Evolutionary conservation across 2,888 invertebrate genomes (phyloP), one percentile per base, ranked within the genome.

Genomic region (Lordiphosa andalusiaca): DNA sequence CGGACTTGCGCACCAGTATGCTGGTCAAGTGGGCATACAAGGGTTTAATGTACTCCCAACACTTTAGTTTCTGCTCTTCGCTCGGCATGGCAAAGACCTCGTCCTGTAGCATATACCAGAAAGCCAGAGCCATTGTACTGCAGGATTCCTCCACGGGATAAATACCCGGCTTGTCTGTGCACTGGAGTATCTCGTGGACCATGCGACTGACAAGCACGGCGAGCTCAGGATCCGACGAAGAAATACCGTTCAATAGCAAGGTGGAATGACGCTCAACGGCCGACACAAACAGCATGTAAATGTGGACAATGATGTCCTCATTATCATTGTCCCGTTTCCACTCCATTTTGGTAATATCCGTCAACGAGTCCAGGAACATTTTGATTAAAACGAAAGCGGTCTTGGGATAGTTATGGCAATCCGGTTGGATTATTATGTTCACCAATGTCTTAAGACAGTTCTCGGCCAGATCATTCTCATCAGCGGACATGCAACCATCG

Each of bases 61-160:
- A 88, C 54, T 88, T 87, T 6, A 71, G 73, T 53, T 87, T 86
- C 21, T 87, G 80, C 41, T 88, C 86, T 19, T 83, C 84, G 16
- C 76, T 70, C 21, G 69, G 81, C 80, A 89, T 85, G 33, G 88
- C 86, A 54, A 89, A 86, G 4, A 89, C 88, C 75, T 89, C 89
- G 61, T 89, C 89, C 47, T 98, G 97, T 51, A 98, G 89, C 54
- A 95, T 93, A 87, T 96, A 98, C 98, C 98, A 98, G 89, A 97
- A 96, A 3, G 95, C 95, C 90, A 97, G 94, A 0, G 96, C 93
- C 67, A 96, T 92, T 60, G 94, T 95, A 85, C 97, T 97, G 64
- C 95, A 93, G 0, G 93, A 94, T 90, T 98, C 98, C 84, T 98
- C 95, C 3, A 94, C 91, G 0, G 97, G 97, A 90, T 95, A 98